Evolutionary conservation across 2,888 invertebrate genomes (phyloP).

Genomic region (Drosophila mimetica): DNA sequence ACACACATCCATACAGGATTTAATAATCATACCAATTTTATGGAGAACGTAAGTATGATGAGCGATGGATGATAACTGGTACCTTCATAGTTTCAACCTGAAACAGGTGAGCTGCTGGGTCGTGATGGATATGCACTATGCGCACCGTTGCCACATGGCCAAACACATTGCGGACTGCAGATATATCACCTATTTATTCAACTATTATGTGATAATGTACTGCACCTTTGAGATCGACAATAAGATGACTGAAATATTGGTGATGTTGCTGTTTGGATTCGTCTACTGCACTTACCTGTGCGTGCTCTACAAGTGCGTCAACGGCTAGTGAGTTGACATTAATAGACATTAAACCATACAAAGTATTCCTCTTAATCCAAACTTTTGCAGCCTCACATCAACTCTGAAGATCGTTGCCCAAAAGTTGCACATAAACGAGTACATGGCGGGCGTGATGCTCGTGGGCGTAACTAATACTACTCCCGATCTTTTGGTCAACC

Average conservation of each 20-base stretch:
- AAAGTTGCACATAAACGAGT: conserved; percentile 52
- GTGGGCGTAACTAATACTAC: conserved; percentile 49
- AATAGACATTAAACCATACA: background rate
- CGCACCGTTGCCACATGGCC: conserved; percentile 37
- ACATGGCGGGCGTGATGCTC: conserved; percentile 53
- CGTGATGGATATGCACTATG: conserved; percentile 31
- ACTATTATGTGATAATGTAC: conserved; percentile 48
- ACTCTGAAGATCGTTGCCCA: conserved; percentile 53
- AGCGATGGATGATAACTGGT: too few relatives aligned
- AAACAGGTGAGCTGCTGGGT: conserved; percentile 45
- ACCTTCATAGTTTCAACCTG: too few relatives aligned
- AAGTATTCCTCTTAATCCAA: background rate
- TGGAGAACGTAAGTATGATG: conserved; percentile 10
- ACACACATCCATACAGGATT: background rate
- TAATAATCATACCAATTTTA: background rate
- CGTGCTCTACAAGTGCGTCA: background rate
- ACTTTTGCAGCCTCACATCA: conserved; percentile 11
- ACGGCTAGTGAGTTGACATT: conserved; percentile 15
- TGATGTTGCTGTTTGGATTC: background rate
- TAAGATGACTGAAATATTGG: background rate
- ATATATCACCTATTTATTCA: conserved; percentile 14
- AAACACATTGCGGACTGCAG: conserved; percentile 17
- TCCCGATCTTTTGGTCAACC: conserved; percentile 55
- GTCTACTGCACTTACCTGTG: conserved; percentile 13
- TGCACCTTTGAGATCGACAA: conserved; percentile 25